Evolutionary conservation across 2,888 invertebrate species (phyloP).

Genomic region (Neelides folsomi): DNA sequence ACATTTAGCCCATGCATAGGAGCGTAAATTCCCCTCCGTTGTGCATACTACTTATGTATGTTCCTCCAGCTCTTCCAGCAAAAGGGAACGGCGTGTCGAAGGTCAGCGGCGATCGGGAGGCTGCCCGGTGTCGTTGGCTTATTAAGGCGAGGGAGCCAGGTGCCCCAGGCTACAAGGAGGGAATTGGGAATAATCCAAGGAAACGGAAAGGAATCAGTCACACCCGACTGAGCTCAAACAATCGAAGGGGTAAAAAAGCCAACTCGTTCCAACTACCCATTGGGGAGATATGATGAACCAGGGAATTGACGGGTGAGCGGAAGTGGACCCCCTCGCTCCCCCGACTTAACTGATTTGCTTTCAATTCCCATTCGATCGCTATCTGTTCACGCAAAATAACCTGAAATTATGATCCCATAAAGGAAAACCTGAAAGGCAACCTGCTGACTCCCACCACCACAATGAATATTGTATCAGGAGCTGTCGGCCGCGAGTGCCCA

Average conservation of each 20-base stretch:
- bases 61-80: conserved; percentile 5
- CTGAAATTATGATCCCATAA: conserved; percentile 9
- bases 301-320: conserved; percentile 5
- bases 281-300: not conserved
- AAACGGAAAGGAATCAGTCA: conserved; percentile 34
- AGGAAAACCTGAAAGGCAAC: not conserved
- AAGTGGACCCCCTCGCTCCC: conserved; percentile 4
- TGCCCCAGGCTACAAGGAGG: not conserved
- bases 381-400: conserved; percentile 23
- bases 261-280: not conserved
- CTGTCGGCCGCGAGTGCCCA: too few relatives aligned
- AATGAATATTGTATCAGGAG: conserved; percentile 1
- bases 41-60: conserved; percentile 26
- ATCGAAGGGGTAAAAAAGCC: conserved; percentile 26
- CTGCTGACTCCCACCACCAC: conserved; percentile 1
- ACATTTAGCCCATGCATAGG: conserved; percentile 31
- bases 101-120: conserved; percentile 2
- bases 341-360: conserved; percentile 25
- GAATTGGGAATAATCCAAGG: conserved; percentile 14
- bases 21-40: conserved; percentile 30
- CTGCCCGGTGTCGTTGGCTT: conserved; percentile 2
- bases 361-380: conserved; percentile 24
- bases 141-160: not conserved
- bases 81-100: not conserved
- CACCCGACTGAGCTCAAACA: conserved; percentile 34